Conservation (phyloP, 2,888 invertebrate species). For the Meteorus cinctellus region DNA sequence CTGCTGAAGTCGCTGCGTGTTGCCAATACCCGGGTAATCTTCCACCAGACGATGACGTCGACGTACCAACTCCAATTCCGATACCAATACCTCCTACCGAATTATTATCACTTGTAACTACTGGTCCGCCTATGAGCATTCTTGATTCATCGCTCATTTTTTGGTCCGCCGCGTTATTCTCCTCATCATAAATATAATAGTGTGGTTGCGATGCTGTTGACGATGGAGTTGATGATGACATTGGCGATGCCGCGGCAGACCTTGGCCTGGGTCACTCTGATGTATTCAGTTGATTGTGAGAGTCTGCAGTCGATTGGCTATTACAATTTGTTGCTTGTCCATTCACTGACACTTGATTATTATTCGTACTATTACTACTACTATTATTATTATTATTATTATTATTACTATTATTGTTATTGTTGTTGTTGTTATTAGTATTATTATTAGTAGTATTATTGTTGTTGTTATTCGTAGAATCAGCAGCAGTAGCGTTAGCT, state of each 20-base stretch:
- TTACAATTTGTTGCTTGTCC: conserved; percentile 35
- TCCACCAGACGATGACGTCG: conserved; percentile 52
- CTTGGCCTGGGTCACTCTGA: conserved; percentile 72
- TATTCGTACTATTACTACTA: conserved; percentile 40
- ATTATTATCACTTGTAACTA: conserved; percentile 34
- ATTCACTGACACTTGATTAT: conserved; percentile 45
- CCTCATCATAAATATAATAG: conserved; percentile 70
- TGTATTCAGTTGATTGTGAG: conserved; percentile 57
- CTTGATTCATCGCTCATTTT: conserved; percentile 57
- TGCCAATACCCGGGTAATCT: conserved; percentile 71
- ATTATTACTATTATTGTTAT: conserved; percentile 42
- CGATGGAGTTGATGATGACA: conserved; percentile 70
- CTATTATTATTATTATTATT: conserved; percentile 39
- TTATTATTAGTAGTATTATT: conserved; percentile 22
- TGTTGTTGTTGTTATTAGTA: conserved; percentile 32
- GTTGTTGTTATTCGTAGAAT: conserved; percentile 46
- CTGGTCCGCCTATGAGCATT: conserved; percentile 44
- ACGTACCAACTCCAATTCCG: conserved; percentile 57
- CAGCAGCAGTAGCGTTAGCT: conserved; percentile 37
- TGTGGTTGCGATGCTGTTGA: conserved; percentile 69
- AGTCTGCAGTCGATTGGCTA: conserved; percentile 43
- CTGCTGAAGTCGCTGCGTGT: conserved; percentile 66
- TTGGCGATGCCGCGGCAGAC: conserved; percentile 69
- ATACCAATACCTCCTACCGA: conserved; percentile 55
- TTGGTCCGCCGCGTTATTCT: conserved; percentile 68